These are phyloP conservation scores for Prunella himalayana DNA, from an alignment of 2,113 vertebrate species.

Conservation along the genomic window DNA sequence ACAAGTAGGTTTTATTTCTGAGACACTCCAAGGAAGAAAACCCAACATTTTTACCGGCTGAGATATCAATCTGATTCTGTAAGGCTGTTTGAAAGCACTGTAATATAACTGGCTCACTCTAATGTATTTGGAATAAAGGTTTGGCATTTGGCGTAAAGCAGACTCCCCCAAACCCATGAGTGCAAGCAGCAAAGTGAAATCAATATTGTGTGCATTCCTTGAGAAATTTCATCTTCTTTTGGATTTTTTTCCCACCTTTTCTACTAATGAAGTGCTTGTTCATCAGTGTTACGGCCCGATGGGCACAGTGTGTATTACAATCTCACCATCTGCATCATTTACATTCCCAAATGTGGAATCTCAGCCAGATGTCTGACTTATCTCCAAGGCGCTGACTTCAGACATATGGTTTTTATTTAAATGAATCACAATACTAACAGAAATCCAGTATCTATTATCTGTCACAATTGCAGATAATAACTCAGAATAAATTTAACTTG, in stretches of 20 bases:
- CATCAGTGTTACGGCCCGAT: neutral
- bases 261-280: conserved; percentile 18
- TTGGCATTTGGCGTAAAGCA: neutral
- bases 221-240: neutral
- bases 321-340: conserved; percentile 40
- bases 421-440: conserved; percentile 24
- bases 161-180: neutral
- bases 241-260: neutral
- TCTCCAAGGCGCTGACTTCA: conserved; percentile 11
- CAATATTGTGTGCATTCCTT: neutral
- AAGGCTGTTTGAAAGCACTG: neutral
- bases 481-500: conserved; percentile 22
- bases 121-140: neutral
- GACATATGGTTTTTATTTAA: conserved; percentile 61
- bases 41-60: neutral
- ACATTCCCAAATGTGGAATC: conserved; percentile 33
- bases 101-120: neutral
- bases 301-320: neutral
- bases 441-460: conserved; percentile 35
- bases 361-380: conserved; percentile 51
- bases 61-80: neutral
- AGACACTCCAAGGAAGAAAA: neutral
- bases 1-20: neutral
- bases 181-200: neutral
- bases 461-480: conserved; percentile 6